These are phyloP conservation scores for Pipistrellus pygmaeus DNA, from an alignment of 2,797 vertebrate species.

Conservation along the genomic window DNA sequence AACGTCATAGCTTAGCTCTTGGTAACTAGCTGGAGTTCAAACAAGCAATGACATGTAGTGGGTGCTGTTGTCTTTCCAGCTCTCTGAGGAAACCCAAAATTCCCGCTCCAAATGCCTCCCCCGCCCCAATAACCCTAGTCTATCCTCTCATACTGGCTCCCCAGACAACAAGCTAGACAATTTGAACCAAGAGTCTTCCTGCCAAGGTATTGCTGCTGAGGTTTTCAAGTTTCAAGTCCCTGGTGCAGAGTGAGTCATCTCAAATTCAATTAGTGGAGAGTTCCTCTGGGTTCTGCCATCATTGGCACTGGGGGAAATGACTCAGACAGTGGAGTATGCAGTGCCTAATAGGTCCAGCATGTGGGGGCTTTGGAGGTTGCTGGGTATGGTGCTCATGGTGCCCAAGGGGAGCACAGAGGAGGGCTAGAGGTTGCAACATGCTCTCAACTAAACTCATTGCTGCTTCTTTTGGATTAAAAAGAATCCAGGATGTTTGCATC, in stretches of 20 bases:
- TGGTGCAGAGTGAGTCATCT: conserved; percentile 8
- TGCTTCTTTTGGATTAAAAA: conserved; percentile 26
- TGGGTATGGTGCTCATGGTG: conserved; percentile 33
- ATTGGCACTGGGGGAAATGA: conserved; percentile 64
- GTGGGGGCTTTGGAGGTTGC: conserved; percentile 61
- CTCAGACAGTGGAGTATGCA: background rate
- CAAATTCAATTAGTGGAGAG: conserved; percentile 49
- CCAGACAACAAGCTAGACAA: background rate
- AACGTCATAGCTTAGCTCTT: conserved; percentile 49
- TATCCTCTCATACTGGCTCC: background rate
- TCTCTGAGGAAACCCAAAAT: background rate
- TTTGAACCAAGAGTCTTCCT: conserved; percentile 33
- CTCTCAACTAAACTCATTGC: background rate
- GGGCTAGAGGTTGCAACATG: conserved; percentile 14
- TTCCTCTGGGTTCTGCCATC: conserved; percentile 30
- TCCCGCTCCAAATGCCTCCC: background rate
- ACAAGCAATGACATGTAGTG: background rate
- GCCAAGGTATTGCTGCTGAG: background rate
- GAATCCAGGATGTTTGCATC: conserved; percentile 56
- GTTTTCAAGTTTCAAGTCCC: conserved; percentile 26
- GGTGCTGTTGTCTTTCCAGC: background rate
- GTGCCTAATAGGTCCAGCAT: conserved; percentile 72
- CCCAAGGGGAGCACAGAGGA: conserved; percentile 50
- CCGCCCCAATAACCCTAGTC: too few species aligned
- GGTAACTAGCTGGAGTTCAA: background rate